These are phyloP conservation scores for Smutsia gigantea DNA, from an alignment of 2,797 vertebrate species.

Conservation along the genomic window DNA sequence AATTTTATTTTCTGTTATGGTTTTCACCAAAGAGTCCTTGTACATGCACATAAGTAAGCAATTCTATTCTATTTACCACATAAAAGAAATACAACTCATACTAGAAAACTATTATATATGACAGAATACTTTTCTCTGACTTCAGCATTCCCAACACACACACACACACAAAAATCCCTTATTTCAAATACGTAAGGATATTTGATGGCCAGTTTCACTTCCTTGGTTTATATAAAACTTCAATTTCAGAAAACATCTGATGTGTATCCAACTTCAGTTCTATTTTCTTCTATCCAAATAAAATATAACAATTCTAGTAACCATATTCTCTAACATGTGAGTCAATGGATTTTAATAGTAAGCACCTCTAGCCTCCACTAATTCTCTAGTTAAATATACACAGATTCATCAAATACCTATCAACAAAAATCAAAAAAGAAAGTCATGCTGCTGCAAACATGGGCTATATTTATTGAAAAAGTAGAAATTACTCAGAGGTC, in stretches of 20 bases:
- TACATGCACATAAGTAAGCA: neutral
- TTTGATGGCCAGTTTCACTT: neutral
- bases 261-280: neutral
- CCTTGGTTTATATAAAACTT: neutral
- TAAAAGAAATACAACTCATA: neutral
- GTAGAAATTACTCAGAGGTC: neutral
- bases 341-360: neutral
- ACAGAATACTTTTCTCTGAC: neutral
- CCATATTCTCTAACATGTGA: neutral
- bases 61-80: neutral
- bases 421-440: neutral
- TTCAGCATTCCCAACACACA: neutral
- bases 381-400: neutral
- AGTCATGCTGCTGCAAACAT: neutral
- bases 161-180: neutral
- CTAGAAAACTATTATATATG: neutral
- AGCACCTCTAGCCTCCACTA: neutral
- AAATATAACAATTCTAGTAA: neutral
- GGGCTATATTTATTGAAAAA: neutral
- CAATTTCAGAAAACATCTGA: neutral
- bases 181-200: neutral
- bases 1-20: neutral
- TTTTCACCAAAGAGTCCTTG: neutral
- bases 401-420: neutral
- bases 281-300: neutral